Percentiles rank a stretch among this genome's conserved stretches.
These are phyloP conservation scores for Phataginus tetradactyla DNA, from an alignment of 2,797 vertebrate genomes.

Conservation along the genomic window DNA sequence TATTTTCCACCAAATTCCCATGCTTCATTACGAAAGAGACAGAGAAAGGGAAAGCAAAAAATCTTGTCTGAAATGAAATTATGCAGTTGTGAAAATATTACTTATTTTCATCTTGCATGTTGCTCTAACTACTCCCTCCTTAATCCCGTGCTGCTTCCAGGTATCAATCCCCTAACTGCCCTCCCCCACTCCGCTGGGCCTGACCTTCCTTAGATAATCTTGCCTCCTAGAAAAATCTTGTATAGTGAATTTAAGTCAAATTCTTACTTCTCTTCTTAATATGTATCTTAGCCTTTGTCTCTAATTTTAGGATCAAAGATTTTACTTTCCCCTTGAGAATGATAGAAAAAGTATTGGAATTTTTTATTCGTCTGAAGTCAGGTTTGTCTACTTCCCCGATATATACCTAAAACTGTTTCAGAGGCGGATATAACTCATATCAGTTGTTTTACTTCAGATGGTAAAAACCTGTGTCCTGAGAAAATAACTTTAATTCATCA, in stretches of 20 bases:
- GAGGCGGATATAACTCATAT: not conserved
- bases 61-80: not conserved
- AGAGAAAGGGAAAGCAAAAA: not conserved
- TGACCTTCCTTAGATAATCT: not conserved
- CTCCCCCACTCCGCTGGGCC: not conserved
- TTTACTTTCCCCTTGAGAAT: conserved; percentile 26
- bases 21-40: not conserved
- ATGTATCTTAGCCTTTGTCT: not conserved
- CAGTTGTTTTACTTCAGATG: conserved; percentile 15
- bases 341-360: not conserved
- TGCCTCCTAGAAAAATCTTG: not conserved
- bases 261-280: not conserved
- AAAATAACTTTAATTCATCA: conserved; percentile 30
- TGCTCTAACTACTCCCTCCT: not conserved
- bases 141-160: not conserved
- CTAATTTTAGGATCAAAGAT: conserved; percentile 16
- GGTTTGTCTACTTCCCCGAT: not conserved
- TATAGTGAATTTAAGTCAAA: not conserved
- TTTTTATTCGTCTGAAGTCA: not conserved
- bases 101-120: not conserved
- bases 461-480: conserved; percentile 10
- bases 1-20: conserved; percentile 1
- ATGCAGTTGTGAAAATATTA: not conserved
- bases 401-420: not conserved
- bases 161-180: not conserved